Base-by-base conservation (phyloP, 2,888 invertebrate species). In the Pristionchus maxplancki region DNA sequence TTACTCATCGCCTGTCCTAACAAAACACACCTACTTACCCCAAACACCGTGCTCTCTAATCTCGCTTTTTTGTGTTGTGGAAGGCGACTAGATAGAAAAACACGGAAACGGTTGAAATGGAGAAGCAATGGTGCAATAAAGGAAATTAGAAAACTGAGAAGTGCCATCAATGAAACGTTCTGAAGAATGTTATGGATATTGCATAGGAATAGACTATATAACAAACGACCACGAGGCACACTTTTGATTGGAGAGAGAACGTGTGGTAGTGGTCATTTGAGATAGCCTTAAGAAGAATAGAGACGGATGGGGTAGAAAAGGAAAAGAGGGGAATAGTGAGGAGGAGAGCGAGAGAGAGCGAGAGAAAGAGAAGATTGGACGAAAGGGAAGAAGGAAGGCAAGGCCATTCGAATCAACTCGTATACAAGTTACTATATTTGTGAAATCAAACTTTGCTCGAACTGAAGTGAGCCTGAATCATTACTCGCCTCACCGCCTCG, bases 341-440 rank as follows among this genome's bases (percentile, higher is more conserved):
- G 62, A 34, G 34, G 67, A 28, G 67, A 67, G 15, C 15, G 37
- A 17, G 40, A n/a, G 34, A 24, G 6, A 31, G 40, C 24, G 40
- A 74, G 40, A 24, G 20, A 5, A 24, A 74, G 24, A 40, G 4
- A 24, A 24, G 40, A 15, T 40, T 1, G 40, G 40, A 4, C 5
- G 74, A 40, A 28, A 40, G 67, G 34, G 31, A 67, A 64, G 64
- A 64, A 64, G 64, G 64, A 67, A 67, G 74, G 74, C 37, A 74
- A 74, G 74, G 74, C 74, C 74, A 74, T 74, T 74, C 74, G 74
- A 40, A 15, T 74, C 40, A 40, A 40, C 74, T 74, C 74, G 17
- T 31, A 40, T n/a, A 40, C 40, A 74, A 74, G 20, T 4, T 5
- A 40, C 37, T 74, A n/a, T n/a, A n/a, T n/a, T n/a, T n/a, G n/a